phyloP scores from a whole-genome alignment of 1,140 invertebrate species.

The Drosophila orena region DNA sequence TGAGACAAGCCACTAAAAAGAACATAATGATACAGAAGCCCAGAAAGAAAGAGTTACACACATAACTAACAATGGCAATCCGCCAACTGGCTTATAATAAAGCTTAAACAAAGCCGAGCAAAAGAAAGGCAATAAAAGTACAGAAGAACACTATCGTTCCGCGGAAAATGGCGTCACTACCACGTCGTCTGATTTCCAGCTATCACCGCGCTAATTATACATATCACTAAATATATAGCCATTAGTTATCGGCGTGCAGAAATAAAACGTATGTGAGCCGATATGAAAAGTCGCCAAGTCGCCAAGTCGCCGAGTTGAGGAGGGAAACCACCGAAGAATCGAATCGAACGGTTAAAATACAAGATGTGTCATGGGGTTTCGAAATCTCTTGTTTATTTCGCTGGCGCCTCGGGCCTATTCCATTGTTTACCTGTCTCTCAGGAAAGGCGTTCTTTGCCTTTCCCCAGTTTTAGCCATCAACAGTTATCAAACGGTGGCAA shows the following conservation, averaged over 20 bases:
- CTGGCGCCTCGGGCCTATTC: constrained; percentile 32
- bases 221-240: background rate
- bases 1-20: constrained; percentile 25
- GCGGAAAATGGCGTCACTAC: constrained; percentile 21
- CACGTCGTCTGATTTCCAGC: constrained; percentile 14
- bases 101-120: constrained; percentile 38
- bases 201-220: constrained; percentile 31
- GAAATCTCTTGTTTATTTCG: constrained; percentile 17
- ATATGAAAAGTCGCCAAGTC: constrained; percentile 27
- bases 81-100: constrained; percentile 21
- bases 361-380: constrained; percentile 39
- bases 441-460: constrained; percentile 11
- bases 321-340: no score
- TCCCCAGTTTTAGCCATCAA: constrained; percentile 12
- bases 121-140: background rate
- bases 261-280: constrained; percentile 7
- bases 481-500: constrained; percentile 34
- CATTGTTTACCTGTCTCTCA: constrained; percentile 33
- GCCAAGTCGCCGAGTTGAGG: no score
- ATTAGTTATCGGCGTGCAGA: constrained; percentile 32
- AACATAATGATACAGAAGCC: constrained; percentile 32
- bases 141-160: background rate
- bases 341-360: constrained; percentile 46
- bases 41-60: constrained; percentile 6
- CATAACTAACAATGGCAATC: constrained; percentile 4